Base-by-base conservation (phyloP, 2,797 vertebrate genomes). In the Peromyscus nudipes region DNA sequence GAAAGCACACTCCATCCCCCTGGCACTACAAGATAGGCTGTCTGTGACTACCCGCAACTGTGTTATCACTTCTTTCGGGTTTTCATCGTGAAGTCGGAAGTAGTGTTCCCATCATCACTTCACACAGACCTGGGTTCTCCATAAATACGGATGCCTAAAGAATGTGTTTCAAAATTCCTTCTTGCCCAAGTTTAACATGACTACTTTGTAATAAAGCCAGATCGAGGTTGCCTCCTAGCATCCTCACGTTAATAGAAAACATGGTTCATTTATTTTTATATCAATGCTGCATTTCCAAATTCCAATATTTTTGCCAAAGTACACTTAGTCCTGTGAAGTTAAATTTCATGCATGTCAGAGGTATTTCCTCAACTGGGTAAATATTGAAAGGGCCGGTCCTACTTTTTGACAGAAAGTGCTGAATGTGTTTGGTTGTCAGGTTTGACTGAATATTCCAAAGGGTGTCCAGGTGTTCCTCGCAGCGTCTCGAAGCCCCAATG, bases 311-410 rank as follows among this genome's bases (percentile, higher is more conserved):
- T 96, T 55, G 81, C 80, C 40, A 91, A 87, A 97, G 95, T 93
- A 89, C 87, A 87, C 82, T 83, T 55, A 76, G 40, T 89, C 37
- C 77, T 96, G 13, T 86, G 92, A 97, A 87, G 89, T 86, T 94
- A 77, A 88, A 96, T 91, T 95, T 96, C 77, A 96, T 85, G 82
- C 89, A 82, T 79, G 84, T 97, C 80, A 97, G 37, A 97, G 90
- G 75, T 93, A n/a, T 96, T 97, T 96, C 85, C 62, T 49, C 80
- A 82, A 96, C 77, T 96, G 89, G 91, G 57, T 95, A 96, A 95
- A 97, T 92, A 96, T 64, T 91, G 79, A 97, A 79, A 90, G 89
- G 89, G 91, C 65, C 75, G 92, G 89, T 86, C 82, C 79, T 77
- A 4, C 82, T 97, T 96, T 95, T 95, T 79, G 80, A 89, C 92